Conservation (phyloP, 2,797 vertebrate species). For the Sebastes flavidus region DNA sequence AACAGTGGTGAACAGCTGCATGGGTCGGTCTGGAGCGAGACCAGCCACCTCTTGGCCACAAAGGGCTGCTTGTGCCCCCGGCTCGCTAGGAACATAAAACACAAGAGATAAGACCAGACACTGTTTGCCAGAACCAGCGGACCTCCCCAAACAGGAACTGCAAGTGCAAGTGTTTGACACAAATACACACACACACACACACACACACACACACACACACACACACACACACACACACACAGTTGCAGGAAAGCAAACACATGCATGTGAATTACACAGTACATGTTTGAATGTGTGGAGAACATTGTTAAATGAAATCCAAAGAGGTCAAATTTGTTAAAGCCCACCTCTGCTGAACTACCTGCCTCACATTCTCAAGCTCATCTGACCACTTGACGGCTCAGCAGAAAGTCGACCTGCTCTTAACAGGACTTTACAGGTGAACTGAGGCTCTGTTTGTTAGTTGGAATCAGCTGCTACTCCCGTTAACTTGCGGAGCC, state of each 20-base stretch:
- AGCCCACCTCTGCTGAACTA: slow-evolving; percentile 7
- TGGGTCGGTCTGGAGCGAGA: slow-evolving; percentile 74
- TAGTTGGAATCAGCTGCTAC: background rate
- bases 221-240: slow-evolving; percentile 34
- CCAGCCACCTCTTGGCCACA: slow-evolving; percentile 83
- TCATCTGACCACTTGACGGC: background rate
- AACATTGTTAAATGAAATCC: slow-evolving; percentile 11
- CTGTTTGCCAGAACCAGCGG: slow-evolving; percentile 70
- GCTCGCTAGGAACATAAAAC: slow-evolving; percentile 79
- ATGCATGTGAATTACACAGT: slow-evolving; percentile 16
- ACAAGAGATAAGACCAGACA: slow-evolving; percentile 82
- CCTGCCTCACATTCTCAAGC: background rate
- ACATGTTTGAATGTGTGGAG: background rate
- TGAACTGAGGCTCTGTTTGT: background rate
- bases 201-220: slow-evolving; percentile 30
- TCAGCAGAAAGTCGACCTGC: background rate
- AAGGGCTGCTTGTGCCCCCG: slow-evolving; percentile 82
- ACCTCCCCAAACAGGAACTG: slow-evolving; percentile 76
- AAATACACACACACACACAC: slow-evolving; percentile 44
- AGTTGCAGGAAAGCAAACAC: slow-evolving; percentile 16
- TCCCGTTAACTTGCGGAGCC: background rate
- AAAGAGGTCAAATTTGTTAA: background rate
- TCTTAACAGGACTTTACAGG: background rate
- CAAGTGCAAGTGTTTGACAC: slow-evolving; percentile 74
- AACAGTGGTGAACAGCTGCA: slow-evolving; percentile 85